These are phyloP conservation scores for Stenotaenia linearis DNA, from an alignment of 2,888 invertebrate genomes.

Conservation along the genomic window DNA sequence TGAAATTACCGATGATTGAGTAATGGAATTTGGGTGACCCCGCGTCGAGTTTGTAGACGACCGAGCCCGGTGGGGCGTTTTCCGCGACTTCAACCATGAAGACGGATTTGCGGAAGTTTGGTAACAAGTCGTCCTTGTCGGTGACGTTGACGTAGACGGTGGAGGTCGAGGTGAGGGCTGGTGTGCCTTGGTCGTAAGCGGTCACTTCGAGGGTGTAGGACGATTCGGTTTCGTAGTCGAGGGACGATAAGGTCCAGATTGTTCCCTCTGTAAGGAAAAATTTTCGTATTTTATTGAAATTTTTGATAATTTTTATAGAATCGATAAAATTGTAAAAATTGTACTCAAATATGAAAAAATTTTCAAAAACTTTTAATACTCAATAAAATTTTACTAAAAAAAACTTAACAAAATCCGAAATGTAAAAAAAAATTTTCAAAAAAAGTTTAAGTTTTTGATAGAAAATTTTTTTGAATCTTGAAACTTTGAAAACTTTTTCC, in stretches of 20 bases:
- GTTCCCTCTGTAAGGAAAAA: conserved; percentile 52
- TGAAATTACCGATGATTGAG: conserved; percentile 40
- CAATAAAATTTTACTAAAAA: no score
- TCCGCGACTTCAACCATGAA: conserved; percentile 42
- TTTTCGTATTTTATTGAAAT: neutral
- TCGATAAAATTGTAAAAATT: no score
- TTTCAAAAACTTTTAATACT: no score
- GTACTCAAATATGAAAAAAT: no score
- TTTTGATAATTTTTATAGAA: neutral
- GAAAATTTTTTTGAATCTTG: no score
- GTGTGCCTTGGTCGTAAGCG: conserved; percentile 78
- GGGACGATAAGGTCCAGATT: conserved; percentile 65
- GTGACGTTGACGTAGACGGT: conserved; percentile 45
- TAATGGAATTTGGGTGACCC: conserved; percentile 43
- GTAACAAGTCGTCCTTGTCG: conserved; percentile 42
- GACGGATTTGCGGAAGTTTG: conserved; percentile 42
- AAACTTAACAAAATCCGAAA: no score
- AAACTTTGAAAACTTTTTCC: no score
- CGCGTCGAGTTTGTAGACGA: conserved; percentile 41
- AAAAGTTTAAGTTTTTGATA: no score
- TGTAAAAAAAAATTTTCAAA: no score
- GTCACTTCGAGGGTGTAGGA: conserved; percentile 70
- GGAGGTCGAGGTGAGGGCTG: conserved; percentile 73
- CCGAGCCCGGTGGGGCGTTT: conserved; percentile 41
- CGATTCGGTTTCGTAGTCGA: conserved; percentile 64